These are phyloP conservation scores for Troides aeacus DNA, from an alignment of 2,888 invertebrate genomes.

Conservation along the genomic window DNA sequence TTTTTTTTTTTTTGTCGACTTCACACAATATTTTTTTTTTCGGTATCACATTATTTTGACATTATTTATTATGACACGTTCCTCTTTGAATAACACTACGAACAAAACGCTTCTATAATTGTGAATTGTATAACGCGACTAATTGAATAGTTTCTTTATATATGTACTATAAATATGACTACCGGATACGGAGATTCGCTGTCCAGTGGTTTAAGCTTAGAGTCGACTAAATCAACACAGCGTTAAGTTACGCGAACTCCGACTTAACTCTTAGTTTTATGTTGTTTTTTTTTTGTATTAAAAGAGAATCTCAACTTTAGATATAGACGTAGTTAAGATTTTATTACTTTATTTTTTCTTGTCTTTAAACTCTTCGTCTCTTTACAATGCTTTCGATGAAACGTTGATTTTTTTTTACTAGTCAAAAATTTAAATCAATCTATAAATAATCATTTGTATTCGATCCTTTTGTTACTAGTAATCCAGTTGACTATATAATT, in stretches of 20 bases:
- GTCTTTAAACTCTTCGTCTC: constrained; percentile 27
- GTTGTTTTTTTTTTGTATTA: constrained; percentile 22
- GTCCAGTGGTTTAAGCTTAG: constrained; percentile 7
- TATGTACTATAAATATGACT: background rate
- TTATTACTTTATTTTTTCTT: constrained; percentile 27
- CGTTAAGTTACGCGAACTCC: constrained; percentile 5
- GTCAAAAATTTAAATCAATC: constrained; percentile 51
- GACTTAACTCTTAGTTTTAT: constrained; percentile 3
- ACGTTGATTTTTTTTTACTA: constrained; percentile 68
- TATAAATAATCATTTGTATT: background rate
- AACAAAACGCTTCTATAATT: too few relatives aligned
- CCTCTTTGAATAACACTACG: too few relatives aligned
- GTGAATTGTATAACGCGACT: too few relatives aligned
- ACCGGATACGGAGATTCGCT: constrained; percentile 7
- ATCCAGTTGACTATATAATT: too few relatives aligned
- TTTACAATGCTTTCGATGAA: constrained; percentile 12
- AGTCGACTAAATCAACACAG: background rate
- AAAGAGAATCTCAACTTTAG: constrained; percentile 32
- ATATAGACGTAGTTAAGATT: constrained; percentile 21
- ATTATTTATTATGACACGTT: too few relatives aligned
- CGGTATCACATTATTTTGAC: too few relatives aligned
- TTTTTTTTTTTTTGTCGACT: too few relatives aligned
- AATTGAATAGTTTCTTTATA: background rate
- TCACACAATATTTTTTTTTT: too few relatives aligned
- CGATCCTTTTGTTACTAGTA: too few relatives aligned